These are phyloP conservation scores for Epizoanthus ramosus DNA, from an alignment of 92 coral and sea anemone species.

Conservation along the genomic window DNA sequence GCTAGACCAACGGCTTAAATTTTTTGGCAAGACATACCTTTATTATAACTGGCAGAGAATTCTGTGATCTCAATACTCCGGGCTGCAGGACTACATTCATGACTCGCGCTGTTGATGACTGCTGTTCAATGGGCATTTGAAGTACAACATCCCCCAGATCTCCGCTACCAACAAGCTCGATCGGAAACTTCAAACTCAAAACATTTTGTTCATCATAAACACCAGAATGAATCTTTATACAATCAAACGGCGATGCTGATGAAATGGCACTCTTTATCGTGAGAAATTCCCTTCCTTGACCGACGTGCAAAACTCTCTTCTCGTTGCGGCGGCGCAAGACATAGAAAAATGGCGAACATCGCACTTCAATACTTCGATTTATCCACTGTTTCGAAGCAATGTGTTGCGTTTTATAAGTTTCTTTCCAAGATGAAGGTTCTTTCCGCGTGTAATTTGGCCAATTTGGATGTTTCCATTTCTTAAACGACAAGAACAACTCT, in stretches of 20 bases:
- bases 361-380: constrained; percentile 79
- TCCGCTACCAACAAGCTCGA: constrained; percentile 86
- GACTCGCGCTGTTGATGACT: constrained; percentile 80
- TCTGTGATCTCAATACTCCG: constrained; percentile 75
- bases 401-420: constrained; percentile 80
- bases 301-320: constrained; percentile 74
- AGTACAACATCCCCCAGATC: constrained; percentile 81
- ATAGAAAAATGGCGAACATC: constrained; percentile 82
- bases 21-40: constrained; percentile 64
- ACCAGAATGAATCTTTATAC: constrained; percentile 77
- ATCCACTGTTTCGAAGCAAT: constrained; percentile 95
- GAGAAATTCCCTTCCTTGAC: constrained; percentile 68
- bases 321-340: constrained; percentile 74
- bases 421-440: constrained; percentile 96
- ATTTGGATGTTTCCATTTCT: constrained; percentile 96
- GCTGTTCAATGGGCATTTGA: constrained; percentile 89
- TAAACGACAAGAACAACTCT: constrained; percentile 75
- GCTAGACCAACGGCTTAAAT: not conserved
- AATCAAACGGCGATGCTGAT: constrained; percentile 91
- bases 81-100: constrained; percentile 90
- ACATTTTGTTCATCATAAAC: constrained; percentile 86
- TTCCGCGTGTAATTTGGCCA: constrained; percentile 89
- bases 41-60: constrained; percentile 79
- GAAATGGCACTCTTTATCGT: constrained; percentile 84
- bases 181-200: constrained; percentile 87